A percentile compares a stretch with the other conserved stretches of the same genome.
Evolutionary conservation across 2,113 vertebrate species (phyloP).

Genomic region (Onychostoma macrolepis): DNA sequence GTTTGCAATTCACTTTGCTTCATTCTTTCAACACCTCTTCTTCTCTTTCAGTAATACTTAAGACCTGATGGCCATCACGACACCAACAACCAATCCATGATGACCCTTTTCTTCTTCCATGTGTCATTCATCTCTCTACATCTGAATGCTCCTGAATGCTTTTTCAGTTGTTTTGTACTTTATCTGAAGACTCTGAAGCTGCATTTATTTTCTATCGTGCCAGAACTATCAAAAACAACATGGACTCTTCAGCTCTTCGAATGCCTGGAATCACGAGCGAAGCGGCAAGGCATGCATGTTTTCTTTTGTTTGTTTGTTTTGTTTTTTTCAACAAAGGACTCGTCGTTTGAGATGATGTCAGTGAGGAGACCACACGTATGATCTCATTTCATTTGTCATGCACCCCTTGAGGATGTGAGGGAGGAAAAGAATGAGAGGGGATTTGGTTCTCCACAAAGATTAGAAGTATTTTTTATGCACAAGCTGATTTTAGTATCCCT

Average conservation of each 20-base stretch:
- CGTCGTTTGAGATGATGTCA: slow-evolving; percentile 49
- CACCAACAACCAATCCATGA: slow-evolving; percentile 30
- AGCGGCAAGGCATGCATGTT: slow-evolving; percentile 44
- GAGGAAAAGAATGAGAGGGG: not conserved
- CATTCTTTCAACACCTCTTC: not conserved
- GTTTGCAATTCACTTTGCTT: slow-evolving; percentile 1
- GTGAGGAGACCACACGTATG: slow-evolving; percentile 32
- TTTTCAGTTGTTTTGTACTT: slow-evolving; percentile 37
- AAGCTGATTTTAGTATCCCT: not conserved
- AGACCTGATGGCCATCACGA: slow-evolving; percentile 64
- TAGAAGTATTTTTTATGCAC: not conserved
- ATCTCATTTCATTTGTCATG: slow-evolving; percentile 44
- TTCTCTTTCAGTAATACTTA: slow-evolving; percentile 69
- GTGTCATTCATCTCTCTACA: slow-evolving; percentile 37
- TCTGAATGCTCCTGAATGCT: slow-evolving; percentile 23
- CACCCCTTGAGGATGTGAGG: slow-evolving; percentile 16
- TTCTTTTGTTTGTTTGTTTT: not conserved
- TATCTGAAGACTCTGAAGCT: slow-evolving; percentile 20
- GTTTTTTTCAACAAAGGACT: slow-evolving; percentile 21
- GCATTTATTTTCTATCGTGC: not conserved
- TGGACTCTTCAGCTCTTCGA: slow-evolving; percentile 13
- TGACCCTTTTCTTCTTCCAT: slow-evolving; percentile 40
- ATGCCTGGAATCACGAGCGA: slow-evolving; percentile 36
- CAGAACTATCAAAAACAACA: slow-evolving; percentile 26
- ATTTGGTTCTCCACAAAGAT: not conserved